Evolutionary conservation across 2,888 invertebrate species (phyloP), one percentile per base, ranked within the genome.

Genomic region (Orthosia gothica): DNA sequence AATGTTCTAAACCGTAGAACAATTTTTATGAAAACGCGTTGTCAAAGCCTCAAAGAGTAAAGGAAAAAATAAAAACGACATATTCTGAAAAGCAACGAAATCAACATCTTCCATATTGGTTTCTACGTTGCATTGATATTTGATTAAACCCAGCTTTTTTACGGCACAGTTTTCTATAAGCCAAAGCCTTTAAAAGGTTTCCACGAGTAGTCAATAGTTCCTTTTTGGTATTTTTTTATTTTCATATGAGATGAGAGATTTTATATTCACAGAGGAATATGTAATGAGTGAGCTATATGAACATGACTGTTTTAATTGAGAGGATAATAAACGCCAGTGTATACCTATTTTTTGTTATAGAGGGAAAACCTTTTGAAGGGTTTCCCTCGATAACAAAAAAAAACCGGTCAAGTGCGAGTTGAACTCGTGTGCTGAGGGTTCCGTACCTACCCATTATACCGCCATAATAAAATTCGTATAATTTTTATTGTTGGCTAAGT

Each of bases 181-280:
- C 15, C 18, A 18, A 52, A 52, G 26, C 13, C 16, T 61, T 61
- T 16, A 18, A 75, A 65, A 65, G 50, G 45, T 47, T 62, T 77
- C 18, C 12, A 50, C 20, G 15, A 20, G 45, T 15, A 45, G 0
- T n/a, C 40, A 23, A 15, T 40, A 12, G 15, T 52, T 52, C 5
- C 16, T 63, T 26, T 18, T 3, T 49, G 11, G 1, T 18, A 15
- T 1, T 18, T 20, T n/a, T 23, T 57, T 23, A 20, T 70, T 57
- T 40, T 20, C 11, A 20, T 20, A 16, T 20, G 20, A 15, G 0
- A 64, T 40, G 40, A 40, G 2, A n/a, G 5, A 47, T 47, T 66
- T 55, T 11, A 66, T 26, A 54, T 26, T 68, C 16, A 18, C 13
- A 63, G 13, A 63, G 13, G 13, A 20, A 61, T 49, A 59, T 49